A percentile compares a stretch with the other conserved stretches of the same genome.
Conservation (phyloP, 2,113 vertebrate genomes). For the Alligator mississippiensis region DNA sequence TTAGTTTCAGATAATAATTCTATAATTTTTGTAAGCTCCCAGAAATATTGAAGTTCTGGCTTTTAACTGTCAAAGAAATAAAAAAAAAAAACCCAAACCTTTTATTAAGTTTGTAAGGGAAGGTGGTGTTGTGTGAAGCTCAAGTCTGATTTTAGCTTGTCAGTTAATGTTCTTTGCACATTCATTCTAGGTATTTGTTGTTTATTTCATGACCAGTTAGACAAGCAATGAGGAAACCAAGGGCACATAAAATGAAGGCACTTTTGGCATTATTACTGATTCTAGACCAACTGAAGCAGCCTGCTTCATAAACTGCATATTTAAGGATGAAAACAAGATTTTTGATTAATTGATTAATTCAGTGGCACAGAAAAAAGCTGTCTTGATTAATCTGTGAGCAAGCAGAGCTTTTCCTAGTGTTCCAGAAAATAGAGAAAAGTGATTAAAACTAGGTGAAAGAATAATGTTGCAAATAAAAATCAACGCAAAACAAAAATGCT, state of each 20-base stretch:
- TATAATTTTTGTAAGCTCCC: background rate
- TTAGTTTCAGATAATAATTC: background rate
- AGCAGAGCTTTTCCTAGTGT: background rate
- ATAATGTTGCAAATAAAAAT: background rate
- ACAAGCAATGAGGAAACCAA: conserved; percentile 3
- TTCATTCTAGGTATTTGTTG: background rate
- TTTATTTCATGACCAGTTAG: background rate
- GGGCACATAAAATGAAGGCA: conserved; percentile 2
- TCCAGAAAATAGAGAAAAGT: background rate
- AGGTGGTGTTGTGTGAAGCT: background rate
- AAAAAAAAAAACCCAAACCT: background rate
- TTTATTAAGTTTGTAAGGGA: background rate
- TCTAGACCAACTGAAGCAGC: background rate
- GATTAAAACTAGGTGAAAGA: background rate
- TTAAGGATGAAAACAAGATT: conserved; percentile 3
- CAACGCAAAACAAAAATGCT: background rate
- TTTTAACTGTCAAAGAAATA: background rate
- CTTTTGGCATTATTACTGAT: background rate
- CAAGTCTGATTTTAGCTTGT: background rate
- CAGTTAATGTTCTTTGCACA: background rate
- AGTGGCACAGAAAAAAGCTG: background rate
- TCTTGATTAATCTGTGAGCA: background rate
- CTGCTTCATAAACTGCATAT: background rate
- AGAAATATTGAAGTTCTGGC: background rate
- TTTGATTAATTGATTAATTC: conserved; percentile 27